Base-by-base conservation (phyloP, 2,888 invertebrate genomes). In the Agrotis puta region DNA sequence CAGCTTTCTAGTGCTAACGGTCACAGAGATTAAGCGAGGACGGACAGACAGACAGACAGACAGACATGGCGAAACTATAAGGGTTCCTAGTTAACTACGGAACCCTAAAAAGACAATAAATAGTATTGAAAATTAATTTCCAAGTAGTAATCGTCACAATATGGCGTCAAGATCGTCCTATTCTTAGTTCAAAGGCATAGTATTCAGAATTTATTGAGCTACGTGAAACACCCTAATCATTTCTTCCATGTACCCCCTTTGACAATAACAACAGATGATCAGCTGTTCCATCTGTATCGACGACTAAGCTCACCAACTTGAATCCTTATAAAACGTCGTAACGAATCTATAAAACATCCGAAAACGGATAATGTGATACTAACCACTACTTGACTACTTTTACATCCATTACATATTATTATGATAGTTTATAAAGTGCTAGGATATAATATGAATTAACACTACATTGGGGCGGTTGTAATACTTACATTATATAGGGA, bases 381-480 rank as follows among this genome's bases (percentile, higher is more conserved):
- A 85, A 75, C 45, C 0, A 24, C 85, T 86, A 88, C 72, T 67
- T 80, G 76, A 85, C 75, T 56, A 74, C 54, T 70, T 71, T 74
- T 79, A 80, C 39, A 70, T 77, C 56, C 66, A 82, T 75, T 77
- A 80, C 54, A 84, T 70, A 62, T 27, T 67, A 48, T 50, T 73
- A 70, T 62, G 77, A 85, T 84, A 68, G 47, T 70, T 77, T 50
- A 70, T 84, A 81, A 75, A 82, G 87, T 85, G 86, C 84, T 86
- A 85, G 68, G 39, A 79, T 82, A 81, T 74, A 70, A 61, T 78
- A 79, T 77, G 75, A 78, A 79, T 76, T 80, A 82, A 77, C 70
- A 82, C 83, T 89, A 87, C 77, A 83, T 89, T 90, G 90, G 90
- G 90, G 90, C 90, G 86, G 85, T 86, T 82, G 76, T 85, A 83